A percentile compares a stretch with the other conserved stretches of the same genome.
Evolutionary conservation across 2,113 vertebrate species (phyloP).

Genomic region (Dromiciops gliroides): DNA sequence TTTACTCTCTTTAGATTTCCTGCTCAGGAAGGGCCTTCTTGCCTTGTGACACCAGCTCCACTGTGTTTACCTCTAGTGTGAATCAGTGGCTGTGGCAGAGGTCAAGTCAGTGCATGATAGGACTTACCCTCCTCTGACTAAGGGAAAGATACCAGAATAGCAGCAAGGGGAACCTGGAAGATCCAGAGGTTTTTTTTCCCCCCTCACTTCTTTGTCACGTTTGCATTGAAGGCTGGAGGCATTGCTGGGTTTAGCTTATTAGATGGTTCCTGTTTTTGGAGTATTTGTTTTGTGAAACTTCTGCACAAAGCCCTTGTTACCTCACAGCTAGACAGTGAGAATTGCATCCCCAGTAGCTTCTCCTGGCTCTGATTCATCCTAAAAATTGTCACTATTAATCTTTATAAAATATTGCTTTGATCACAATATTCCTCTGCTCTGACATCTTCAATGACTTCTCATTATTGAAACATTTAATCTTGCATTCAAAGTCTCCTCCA

Average conservation of each 20-base stretch:
- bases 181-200: neutral
- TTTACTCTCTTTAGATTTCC: constrained; percentile 59
- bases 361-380: neutral
- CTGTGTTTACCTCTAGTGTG: constrained; percentile 72
- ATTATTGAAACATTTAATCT: neutral
- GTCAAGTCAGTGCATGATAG: constrained; percentile 4
- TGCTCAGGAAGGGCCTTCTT: constrained; percentile 21
- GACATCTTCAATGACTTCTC: neutral
- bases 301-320: neutral
- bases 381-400: neutral
- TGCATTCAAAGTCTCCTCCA: neutral
- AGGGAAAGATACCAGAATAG: neutral
- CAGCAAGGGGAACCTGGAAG: constrained; percentile 38
- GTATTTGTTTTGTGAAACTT: constrained; percentile 33
- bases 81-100: constrained; percentile 55
- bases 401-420: neutral
- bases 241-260: constrained; percentile 9
- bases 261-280: constrained; percentile 23
- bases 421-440: neutral
- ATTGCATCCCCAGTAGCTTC: neutral
- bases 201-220: neutral
- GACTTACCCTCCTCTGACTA: constrained; percentile 31
- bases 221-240: neutral
- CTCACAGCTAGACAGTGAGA: neutral
- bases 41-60: constrained; percentile 60